A percentile compares a stretch with the other conserved stretches of the same genome.
Conservation (phyloP, 1,140 invertebrate genomes). For the Idris sp. region DNA sequence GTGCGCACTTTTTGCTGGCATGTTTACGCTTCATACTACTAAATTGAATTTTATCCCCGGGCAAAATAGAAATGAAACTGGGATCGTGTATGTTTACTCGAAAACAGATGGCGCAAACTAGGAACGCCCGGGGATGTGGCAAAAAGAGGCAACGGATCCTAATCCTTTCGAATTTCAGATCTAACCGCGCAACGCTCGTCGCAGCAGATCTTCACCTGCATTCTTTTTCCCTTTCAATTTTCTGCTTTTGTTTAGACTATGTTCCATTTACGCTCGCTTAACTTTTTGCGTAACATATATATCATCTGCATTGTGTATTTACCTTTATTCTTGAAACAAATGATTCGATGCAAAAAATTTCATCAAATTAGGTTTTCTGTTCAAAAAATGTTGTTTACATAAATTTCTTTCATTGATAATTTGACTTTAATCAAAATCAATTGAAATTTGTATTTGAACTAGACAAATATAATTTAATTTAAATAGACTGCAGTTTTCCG, state of each 20-base stretch:
- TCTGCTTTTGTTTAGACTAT: constrained; percentile 8
- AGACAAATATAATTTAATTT: too few relatives aligned
- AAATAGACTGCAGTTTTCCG: too few relatives aligned
- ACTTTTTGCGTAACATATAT: neutral
- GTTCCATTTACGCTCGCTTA: constrained; percentile 11
- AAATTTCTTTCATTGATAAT: too few relatives aligned
- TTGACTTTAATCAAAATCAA: too few relatives aligned
- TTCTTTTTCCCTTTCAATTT: constrained; percentile 14
- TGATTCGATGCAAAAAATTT: too few relatives aligned
- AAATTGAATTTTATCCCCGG: constrained; percentile 74
- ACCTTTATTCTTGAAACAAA: too few relatives aligned
- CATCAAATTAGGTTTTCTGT: too few relatives aligned
- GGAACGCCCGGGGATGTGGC: constrained; percentile 39
- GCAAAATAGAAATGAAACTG: constrained; percentile 67
- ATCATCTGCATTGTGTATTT: neutral
- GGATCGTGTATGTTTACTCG: constrained; percentile 72
- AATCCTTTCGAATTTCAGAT: constrained; percentile 49
- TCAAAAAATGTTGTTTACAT: too few relatives aligned
- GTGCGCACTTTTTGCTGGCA: constrained; percentile 67
- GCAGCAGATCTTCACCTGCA: constrained; percentile 22
- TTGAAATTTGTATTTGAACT: too few relatives aligned
- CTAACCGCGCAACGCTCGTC: too few relatives aligned
- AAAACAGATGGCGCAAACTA: constrained; percentile 72
- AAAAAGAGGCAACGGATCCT: constrained; percentile 38
- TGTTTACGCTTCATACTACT: constrained; percentile 74